Evolutionary conservation across 2,797 vertebrate genomes (phyloP).

Genomic region (Acanthornis magna): DNA sequence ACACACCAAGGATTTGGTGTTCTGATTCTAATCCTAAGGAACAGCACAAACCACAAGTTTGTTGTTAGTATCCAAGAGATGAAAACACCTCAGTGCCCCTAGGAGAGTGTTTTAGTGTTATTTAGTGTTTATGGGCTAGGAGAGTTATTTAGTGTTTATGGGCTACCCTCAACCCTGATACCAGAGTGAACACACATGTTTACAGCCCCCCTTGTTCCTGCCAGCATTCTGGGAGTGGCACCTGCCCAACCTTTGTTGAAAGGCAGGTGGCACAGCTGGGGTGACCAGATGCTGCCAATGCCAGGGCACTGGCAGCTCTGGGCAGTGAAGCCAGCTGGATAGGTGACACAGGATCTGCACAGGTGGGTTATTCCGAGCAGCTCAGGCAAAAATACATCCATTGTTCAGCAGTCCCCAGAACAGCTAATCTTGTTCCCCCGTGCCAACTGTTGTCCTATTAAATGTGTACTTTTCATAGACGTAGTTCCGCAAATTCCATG

Average conservation of each 20-base stretch:
- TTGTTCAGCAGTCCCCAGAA: neutral
- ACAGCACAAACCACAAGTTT: neutral
- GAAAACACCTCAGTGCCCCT: neutral
- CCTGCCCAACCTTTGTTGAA: neutral
- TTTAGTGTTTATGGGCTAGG: neutral
- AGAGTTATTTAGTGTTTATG: neutral
- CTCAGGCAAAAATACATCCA: neutral
- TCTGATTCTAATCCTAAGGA: neutral
- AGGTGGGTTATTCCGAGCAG: neutral
- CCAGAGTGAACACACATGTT: neutral
- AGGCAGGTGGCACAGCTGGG: rapidly evolving
- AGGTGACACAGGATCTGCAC: neutral
- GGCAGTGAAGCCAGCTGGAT: neutral
- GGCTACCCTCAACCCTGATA: neutral
- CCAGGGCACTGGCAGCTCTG: neutral
- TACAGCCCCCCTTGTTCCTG: neutral
- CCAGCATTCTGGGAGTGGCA: neutral
- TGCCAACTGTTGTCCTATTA: neutral
- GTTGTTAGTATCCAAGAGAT: neutral
- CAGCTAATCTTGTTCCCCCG: neutral
- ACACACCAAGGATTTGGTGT: neutral
- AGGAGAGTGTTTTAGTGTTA: too few relatives aligned
- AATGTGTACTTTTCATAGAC: neutral
- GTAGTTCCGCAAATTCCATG: neutral
- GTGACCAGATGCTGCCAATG: rapidly evolving